Conservation (phyloP, 1,140 invertebrate species). For the Radopholus similis region DNA sequence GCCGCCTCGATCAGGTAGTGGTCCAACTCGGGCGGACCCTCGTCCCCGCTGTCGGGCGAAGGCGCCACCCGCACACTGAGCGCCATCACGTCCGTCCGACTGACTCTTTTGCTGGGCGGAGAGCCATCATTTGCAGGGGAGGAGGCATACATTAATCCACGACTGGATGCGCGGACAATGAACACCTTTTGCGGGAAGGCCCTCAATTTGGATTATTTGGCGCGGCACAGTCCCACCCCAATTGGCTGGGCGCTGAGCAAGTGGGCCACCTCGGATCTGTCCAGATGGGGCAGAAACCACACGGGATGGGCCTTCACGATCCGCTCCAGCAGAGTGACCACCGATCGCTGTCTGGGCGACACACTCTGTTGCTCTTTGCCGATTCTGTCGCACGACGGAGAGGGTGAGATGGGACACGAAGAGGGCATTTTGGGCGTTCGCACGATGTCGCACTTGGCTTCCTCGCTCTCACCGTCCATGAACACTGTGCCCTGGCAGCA, state of each 20-base stretch:
- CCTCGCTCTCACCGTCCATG: too few species aligned
- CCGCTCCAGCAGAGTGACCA: slow-evolving; percentile 21
- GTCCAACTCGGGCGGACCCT: slow-evolving; percentile 68
- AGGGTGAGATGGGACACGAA: too few species aligned
- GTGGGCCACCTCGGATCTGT: slow-evolving; percentile 83
- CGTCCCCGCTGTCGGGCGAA: slow-evolving; percentile 75
- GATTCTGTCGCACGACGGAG: too few species aligned
- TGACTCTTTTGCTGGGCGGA: neutral
- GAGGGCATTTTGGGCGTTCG: too few species aligned
- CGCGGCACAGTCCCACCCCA: slow-evolving; percentile 65
- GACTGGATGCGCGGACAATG: slow-evolving; percentile 86
- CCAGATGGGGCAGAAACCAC: slow-evolving; percentile 89
- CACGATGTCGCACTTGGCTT: too few species aligned
- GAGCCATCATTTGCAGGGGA: neutral
- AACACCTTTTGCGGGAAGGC: slow-evolving; percentile 72
- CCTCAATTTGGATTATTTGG: neutral
- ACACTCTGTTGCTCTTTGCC: too few species aligned
- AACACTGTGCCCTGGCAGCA: too few species aligned
- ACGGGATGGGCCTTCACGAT: slow-evolving; percentile 83
- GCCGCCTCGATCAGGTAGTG: slow-evolving; percentile 82
- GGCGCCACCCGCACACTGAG: slow-evolving; percentile 75
- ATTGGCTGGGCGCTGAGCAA: slow-evolving; percentile 85
- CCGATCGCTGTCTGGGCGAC: slow-evolving; percentile 3
- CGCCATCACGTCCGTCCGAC: slow-evolving; percentile 75
- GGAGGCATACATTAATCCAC: slow-evolving; percentile 62